phyloP scores from a whole-genome alignment of 2,113 vertebrate genomes.

The Pygoscelis adeliae region DNA sequence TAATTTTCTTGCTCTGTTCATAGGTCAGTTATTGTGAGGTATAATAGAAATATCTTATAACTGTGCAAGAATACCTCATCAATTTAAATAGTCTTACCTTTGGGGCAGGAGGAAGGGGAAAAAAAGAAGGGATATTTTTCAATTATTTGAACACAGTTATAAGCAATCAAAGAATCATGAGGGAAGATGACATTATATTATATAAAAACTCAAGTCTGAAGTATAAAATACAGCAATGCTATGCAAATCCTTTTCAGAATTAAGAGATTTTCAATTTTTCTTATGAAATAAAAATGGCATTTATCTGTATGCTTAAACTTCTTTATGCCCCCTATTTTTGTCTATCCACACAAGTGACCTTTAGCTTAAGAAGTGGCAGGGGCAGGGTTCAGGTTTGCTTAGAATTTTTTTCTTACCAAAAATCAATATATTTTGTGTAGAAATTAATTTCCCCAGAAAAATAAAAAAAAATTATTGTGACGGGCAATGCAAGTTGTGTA shows the following conservation, averaged over 20 bases:
- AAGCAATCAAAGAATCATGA: background rate
- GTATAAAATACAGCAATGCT: background rate
- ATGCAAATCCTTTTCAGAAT: background rate
- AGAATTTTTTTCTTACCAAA: background rate
- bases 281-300: background rate
- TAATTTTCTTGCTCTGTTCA: background rate
- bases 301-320: background rate
- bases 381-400: background rate
- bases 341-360: background rate
- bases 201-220: background rate
- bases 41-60: background rate
- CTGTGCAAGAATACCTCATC: background rate
- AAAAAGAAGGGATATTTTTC: background rate
- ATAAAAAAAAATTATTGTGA: background rate
- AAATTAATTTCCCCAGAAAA: background rate
- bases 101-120: background rate
- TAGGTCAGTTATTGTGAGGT: background rate
- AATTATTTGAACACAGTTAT: background rate
- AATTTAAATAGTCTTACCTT: background rate
- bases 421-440: background rate
- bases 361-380: background rate
- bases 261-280: background rate
- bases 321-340: background rate
- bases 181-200: background rate
- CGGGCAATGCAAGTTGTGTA: background rate